These are phyloP conservation scores for Lepidonotus clava DNA, from an alignment of 2,888 invertebrate species.

Conservation along the genomic window DNA sequence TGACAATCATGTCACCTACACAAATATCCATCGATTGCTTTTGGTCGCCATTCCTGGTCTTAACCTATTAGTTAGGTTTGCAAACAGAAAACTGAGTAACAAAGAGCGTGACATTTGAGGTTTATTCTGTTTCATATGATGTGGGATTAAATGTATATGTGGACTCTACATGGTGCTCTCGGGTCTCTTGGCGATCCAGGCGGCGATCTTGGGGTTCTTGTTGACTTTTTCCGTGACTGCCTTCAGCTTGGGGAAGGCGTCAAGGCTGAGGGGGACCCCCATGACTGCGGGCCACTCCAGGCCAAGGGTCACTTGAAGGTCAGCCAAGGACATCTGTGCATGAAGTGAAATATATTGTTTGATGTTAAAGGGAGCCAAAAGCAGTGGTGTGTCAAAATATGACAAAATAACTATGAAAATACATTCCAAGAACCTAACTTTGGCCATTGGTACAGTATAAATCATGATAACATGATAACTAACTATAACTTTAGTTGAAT, in stretches of 20 bases:
- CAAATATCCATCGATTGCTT: too few species aligned
- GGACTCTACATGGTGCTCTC: not conserved
- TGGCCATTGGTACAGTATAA: too few species aligned
- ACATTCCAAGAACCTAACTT: not conserved
- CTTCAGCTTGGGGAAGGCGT: conserved; percentile 23
- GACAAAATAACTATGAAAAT: not conserved
- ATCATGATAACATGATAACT: too few species aligned
- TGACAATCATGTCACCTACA: too few species aligned
- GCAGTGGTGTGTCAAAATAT: too few species aligned
- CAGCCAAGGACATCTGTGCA: conserved; percentile 28
- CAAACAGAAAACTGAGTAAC: too few species aligned
- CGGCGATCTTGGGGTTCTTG: not conserved
- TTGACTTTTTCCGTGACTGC: not conserved
- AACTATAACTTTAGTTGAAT: too few species aligned
- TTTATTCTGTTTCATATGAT: too few species aligned
- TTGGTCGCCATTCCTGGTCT: too few species aligned
- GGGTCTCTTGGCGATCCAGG: not conserved
- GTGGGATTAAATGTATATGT: too few species aligned
- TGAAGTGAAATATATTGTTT: not conserved
- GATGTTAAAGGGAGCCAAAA: not conserved
- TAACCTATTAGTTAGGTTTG: too few species aligned
- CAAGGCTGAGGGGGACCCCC: not conserved
- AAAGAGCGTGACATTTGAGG: too few species aligned
- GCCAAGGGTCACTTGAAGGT: not conserved
- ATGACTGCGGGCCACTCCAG: not conserved